These are phyloP conservation scores for Mesochorus sp. DNA, from an alignment of 2,888 invertebrate genomes.

Conservation along the genomic window DNA sequence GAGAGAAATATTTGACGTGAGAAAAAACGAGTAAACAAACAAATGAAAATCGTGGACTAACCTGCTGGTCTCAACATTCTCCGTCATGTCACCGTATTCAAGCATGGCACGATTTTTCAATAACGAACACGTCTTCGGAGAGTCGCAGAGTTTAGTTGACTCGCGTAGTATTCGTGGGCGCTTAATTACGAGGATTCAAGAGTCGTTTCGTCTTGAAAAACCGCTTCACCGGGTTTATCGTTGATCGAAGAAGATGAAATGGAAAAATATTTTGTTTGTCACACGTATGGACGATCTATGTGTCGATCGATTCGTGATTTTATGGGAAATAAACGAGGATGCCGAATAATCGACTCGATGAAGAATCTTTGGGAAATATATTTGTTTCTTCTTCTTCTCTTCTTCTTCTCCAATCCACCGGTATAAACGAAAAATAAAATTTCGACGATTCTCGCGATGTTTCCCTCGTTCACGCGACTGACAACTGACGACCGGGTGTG, in stretches of 20 bases:
- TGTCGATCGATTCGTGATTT: neutral
- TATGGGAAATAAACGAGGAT: neutral
- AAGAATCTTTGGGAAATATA: neutral
- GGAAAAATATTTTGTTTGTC: neutral
- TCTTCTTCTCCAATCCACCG: neutral
- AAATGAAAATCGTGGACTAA: slow-evolving; percentile 51
- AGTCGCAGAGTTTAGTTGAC: slow-evolving; percentile 8
- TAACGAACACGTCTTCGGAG: slow-evolving; percentile 33
- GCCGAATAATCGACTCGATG: neutral
- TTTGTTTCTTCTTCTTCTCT: neutral
- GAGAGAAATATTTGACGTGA: too few species aligned
- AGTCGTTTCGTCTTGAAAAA: neutral
- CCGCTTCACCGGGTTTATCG: too few species aligned
- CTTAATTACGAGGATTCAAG: neutral
- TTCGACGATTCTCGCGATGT: neutral
- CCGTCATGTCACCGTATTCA: slow-evolving; percentile 63
- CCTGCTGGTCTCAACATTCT: slow-evolving; percentile 65
- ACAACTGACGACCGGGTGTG: slow-evolving; percentile 41
- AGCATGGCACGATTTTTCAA: slow-evolving; percentile 63
- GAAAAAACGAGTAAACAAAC: neutral
- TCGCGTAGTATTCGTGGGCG: neutral
- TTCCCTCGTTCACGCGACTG: slow-evolving; percentile 9
- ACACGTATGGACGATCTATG: neutral
- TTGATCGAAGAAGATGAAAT: slow-evolving; percentile 6
- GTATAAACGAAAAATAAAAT: too few species aligned